Conservation (phyloP, 2,113 vertebrate genomes). For the Macquaria australasica region DNA sequence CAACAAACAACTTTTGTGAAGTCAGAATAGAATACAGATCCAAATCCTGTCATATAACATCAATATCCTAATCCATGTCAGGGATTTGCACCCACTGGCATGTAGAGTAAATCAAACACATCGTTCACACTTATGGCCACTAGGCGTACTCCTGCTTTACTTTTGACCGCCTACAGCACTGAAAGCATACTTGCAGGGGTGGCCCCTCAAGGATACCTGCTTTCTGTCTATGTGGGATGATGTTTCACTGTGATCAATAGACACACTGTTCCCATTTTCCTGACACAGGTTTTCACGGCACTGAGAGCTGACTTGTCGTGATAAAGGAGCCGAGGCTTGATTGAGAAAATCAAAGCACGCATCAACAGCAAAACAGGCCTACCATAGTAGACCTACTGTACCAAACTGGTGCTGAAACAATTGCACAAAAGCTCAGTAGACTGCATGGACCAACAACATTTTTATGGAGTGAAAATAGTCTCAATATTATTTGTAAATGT, state of each 20-base stretch:
- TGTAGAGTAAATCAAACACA: not conserved
- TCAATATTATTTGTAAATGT: no score
- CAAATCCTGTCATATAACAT: constrained; percentile 41
- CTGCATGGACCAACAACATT: not conserved
- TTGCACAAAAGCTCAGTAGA: not conserved
- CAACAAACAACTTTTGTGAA: constrained; percentile 5
- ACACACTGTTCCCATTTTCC: constrained; percentile 83
- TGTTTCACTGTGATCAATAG: constrained; percentile 84
- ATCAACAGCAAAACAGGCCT: constrained; percentile 63
- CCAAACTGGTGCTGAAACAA: not conserved
- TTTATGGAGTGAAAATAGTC: no score
- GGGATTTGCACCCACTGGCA: constrained; percentile 31
- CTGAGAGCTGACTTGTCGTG: constrained; percentile 71
- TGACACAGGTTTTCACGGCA: constrained; percentile 84
- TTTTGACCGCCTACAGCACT: constrained; percentile 20
- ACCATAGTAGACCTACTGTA: not conserved
- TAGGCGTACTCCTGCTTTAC: constrained; percentile 12
- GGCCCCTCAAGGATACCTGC: constrained; percentile 61
- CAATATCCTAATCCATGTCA: constrained; percentile 41
- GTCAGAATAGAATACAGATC: constrained; percentile 38
- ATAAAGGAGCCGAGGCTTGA: constrained; percentile 69
- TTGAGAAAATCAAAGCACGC: constrained; percentile 71
- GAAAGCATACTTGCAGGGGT: constrained; percentile 15
- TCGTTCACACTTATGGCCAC: constrained; percentile 18
- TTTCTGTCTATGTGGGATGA: constrained; percentile 63